A percentile compares a stretch with the other conserved stretches of the same genome.
Conservation (phyloP, 2,888 invertebrate species). For the Eupithecia inturbata region DNA sequence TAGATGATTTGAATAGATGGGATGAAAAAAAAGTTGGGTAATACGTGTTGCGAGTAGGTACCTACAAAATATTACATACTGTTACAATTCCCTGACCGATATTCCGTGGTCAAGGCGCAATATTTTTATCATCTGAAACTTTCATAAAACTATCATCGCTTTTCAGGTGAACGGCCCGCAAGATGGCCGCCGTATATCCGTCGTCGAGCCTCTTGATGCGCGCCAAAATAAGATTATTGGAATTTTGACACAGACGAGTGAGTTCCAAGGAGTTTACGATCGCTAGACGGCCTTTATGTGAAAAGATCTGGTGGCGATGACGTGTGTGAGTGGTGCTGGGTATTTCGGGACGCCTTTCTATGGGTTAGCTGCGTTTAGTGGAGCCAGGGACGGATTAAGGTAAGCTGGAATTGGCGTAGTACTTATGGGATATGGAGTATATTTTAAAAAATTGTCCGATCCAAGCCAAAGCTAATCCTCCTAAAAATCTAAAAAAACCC, state of each 20-base stretch:
- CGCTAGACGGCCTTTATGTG: conserved; percentile 58
- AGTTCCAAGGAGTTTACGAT: conserved; percentile 69
- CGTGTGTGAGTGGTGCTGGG: conserved; percentile 70
- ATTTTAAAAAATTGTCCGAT: background rate
- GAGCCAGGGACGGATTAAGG: conserved; percentile 17
- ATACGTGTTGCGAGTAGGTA: background rate
- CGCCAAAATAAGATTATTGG: conserved; percentile 84
- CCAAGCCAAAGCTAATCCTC: too few relatives aligned
- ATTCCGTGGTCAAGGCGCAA: conserved; percentile 72
- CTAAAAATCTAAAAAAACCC: too few relatives aligned
- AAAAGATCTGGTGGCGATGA: conserved; percentile 67
- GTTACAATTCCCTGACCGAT: conserved; percentile 53
- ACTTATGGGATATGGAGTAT: background rate
- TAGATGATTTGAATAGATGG: too few relatives aligned
- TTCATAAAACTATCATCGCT: conserved; percentile 77
- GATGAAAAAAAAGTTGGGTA: too few relatives aligned
- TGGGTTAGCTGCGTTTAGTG: conserved; percentile 41
- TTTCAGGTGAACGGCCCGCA: conserved; percentile 81
- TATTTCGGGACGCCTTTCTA: conserved; percentile 63
- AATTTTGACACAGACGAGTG: conserved; percentile 79
- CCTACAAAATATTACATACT: background rate
- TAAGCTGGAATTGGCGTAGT: background rate
- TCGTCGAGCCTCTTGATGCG: conserved; percentile 80
- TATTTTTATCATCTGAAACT: conserved; percentile 73
- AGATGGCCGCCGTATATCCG: conserved; percentile 79